phyloP scores from a whole-genome alignment of 2,888 invertebrate genomes.

The Drosophila siamana region DNA sequence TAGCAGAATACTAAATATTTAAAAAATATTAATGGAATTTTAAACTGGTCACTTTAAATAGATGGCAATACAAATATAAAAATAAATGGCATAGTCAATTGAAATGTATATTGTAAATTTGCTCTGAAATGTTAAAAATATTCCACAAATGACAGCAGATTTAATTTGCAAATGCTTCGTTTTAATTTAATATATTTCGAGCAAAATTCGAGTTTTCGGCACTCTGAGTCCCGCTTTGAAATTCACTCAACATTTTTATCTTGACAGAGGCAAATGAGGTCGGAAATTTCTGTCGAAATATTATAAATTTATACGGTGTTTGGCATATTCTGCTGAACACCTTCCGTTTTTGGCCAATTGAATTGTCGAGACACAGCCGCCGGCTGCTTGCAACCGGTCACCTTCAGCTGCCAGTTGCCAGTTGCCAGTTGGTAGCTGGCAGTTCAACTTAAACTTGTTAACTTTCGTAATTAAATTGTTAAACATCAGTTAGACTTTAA shows the following conservation, averaged over 20 bases:
- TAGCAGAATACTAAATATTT: no score
- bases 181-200: neutral
- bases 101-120: no score
- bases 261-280: constrained; percentile 2
- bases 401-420: constrained; percentile 37
- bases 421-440: constrained; percentile 44
- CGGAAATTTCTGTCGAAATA: constrained; percentile 25
- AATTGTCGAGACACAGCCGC: constrained; percentile 24
- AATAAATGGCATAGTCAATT: no score
- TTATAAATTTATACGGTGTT: constrained; percentile 30
- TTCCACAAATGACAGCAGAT: neutral
- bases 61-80: no score
- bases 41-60: no score
- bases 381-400: constrained; percentile 15
- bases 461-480: constrained; percentile 82
- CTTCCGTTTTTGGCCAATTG: constrained; percentile 42
- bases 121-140: no score
- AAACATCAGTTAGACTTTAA: constrained; percentile 80
- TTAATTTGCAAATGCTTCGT: neutral
- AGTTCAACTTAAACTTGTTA: constrained; percentile 73
- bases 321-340: constrained; percentile 44
- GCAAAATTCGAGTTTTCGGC: no score
- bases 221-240: neutral
- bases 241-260: neutral
- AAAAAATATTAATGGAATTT: no score